These are phyloP conservation scores for Crax fasciolata DNA, from an alignment of 2,797 vertebrate genomes.

Conservation along the genomic window DNA sequence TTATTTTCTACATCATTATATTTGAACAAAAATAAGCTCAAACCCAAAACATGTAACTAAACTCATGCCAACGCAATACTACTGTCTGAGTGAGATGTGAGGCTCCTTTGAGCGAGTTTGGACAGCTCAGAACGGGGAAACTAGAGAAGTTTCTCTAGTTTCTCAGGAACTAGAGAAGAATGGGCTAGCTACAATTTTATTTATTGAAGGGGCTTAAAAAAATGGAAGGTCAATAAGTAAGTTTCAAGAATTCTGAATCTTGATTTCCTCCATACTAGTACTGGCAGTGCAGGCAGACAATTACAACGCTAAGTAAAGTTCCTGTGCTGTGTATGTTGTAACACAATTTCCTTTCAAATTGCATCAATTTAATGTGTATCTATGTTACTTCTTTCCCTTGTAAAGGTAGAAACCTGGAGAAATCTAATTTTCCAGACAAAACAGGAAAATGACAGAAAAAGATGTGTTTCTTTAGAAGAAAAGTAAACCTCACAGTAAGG, in stretches of 20 bases:
- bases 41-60: conserved; percentile 11
- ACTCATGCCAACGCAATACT: not conserved
- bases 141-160: not conserved
- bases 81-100: not conserved
- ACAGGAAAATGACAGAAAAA: not conserved
- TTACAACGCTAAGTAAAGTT: not conserved
- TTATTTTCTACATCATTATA: conserved; percentile 61
- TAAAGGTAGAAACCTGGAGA: not conserved
- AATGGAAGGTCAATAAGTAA: not conserved
- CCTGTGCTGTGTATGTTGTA: not conserved
- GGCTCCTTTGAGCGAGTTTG: not conserved
- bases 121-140: not conserved
- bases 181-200: not conserved
- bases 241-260: not conserved
- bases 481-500: not conserved
- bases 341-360: not conserved
- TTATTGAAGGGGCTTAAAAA: not conserved
- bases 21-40: conserved; percentile 62
- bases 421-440: not conserved
- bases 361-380: not conserved
- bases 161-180: not conserved
- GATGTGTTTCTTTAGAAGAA: not conserved
- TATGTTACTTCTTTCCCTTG: not conserved
- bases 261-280: not conserved
- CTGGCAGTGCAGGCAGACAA: not conserved